Evolutionary conservation across 2,888 invertebrate species (phyloP), one percentile per base, ranked within the genome.

Genomic region (Aphrophora alni): DNA sequence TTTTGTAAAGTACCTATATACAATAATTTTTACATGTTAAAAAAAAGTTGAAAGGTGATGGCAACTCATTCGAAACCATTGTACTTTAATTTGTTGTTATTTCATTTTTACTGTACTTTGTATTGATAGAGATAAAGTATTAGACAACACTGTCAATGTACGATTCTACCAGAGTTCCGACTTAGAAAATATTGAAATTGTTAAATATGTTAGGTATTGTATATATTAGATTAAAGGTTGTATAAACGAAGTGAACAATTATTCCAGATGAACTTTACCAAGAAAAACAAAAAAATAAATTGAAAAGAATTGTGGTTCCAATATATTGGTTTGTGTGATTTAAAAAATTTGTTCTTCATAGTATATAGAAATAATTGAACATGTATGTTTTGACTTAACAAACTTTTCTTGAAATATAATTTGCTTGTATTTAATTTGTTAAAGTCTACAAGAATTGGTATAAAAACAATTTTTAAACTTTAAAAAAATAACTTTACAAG

Each of bases 51-150:
- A 21, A 44, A 59, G 59, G 59, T 59, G 59, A 59, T 59, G 59
- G 59, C 59, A 59, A 59, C 21, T 59, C 59, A 2, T 21, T 21
- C 21, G 21, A 59, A 59, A 59, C 59, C 21, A 21, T 59, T 59
- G n/a, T 59, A 59, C 59, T 59, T 59, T 59, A 4, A 59, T 21
- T 59, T 59, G 14, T 17, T 59, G 59, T 59, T 59, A 21, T 59
- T 59, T 59, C 59, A 59, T 59, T 59, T 59, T 59, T 59, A 59
- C 59, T 59, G 59, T 59, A 59, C 14, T 59, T 59, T 59, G 21
- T 59, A 59, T 21, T 59, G 59, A 59, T n/a, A 21, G 59, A 7
- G n/a, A 59, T 21, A 59, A 59, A 59, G 59, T 59, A 21, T 21
- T 59, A 59, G 21, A 59, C n/a, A 59, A 59, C 21, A 2, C 59